Percentiles rank a stretch among this genome's conserved stretches.
These are phyloP conservation scores for Nymphicus hollandicus DNA, from an alignment of 2,113 vertebrate genomes.

Conservation along the genomic window DNA sequence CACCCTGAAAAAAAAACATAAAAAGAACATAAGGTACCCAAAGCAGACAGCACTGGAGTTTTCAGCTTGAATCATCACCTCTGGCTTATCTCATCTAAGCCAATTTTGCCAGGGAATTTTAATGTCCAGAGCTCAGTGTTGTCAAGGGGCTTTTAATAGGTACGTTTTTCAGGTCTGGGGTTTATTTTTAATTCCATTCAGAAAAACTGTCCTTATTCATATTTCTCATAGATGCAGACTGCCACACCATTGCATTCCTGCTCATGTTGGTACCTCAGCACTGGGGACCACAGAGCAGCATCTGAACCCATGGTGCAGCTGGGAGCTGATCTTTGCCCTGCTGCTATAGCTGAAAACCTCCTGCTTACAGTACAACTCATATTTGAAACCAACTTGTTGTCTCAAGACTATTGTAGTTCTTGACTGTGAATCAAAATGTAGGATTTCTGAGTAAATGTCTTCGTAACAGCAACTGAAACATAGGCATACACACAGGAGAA, in stretches of 20 bases:
- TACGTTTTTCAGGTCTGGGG: neutral
- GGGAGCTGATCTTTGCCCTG: neutral
- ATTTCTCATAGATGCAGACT: neutral
- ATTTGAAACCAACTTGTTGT: neutral
- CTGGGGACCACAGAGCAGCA: neutral
- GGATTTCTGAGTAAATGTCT: neutral
- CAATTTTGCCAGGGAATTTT: neutral
- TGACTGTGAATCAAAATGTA: neutral
- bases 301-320: neutral
- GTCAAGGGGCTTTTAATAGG: neutral
- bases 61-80: neutral
- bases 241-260: neutral
- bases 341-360: neutral
- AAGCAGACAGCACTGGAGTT: neutral
- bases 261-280: neutral
- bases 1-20: neutral
- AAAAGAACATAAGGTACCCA: neutral
- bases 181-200: neutral
- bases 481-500: fast-evolving
- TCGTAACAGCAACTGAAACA: neutral
- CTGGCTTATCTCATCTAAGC: neutral
- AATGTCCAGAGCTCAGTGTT: neutral
- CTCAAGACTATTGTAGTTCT: neutral
- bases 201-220: neutral
- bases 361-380: fast-evolving